Evolutionary conservation across 2,113 vertebrate species (phyloP).

Genomic region (Ageneiosus marmoratus): DNA sequence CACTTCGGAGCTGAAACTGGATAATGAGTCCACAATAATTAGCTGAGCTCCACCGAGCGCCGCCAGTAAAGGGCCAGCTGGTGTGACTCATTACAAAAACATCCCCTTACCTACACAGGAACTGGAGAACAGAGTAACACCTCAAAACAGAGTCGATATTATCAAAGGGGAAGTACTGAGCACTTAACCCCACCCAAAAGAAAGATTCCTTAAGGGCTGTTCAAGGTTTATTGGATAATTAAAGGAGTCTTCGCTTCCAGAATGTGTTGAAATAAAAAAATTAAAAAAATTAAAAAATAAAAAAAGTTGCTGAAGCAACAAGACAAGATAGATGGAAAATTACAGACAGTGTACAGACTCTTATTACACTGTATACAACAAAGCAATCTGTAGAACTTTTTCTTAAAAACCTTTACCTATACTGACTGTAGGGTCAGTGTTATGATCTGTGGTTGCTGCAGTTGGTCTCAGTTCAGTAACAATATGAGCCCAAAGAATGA

Average conservation of each 20-base stretch:
- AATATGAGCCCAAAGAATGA: too few species aligned
- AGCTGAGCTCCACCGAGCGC: slow-evolving; percentile 54
- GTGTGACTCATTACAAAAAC: slow-evolving; percentile 58
- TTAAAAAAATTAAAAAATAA: too few species aligned
- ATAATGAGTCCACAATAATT: slow-evolving; percentile 62
- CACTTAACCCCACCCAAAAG: neutral
- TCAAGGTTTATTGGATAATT: neutral
- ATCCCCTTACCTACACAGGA: slow-evolving; percentile 41
- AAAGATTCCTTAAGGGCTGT: neutral
- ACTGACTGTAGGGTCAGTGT: too few species aligned
- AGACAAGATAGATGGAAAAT: too few species aligned
- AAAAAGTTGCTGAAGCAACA: neutral
- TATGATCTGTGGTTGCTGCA: too few species aligned
- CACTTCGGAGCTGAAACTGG: slow-evolving; percentile 44
- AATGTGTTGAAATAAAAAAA: neutral
- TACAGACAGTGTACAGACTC: too few species aligned
- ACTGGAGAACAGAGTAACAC: slow-evolving; percentile 35
- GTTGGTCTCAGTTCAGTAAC: too few species aligned
- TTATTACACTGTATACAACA: neutral
- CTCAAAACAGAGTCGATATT: slow-evolving; percentile 26
- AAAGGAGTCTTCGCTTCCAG: neutral
- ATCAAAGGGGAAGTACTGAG: slow-evolving; percentile 7
- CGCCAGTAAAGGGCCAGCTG: slow-evolving; percentile 61
- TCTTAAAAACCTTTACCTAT: neutral
- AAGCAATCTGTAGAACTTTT: neutral